These are phyloP conservation scores for Pteronotus mesoamericanus DNA, from an alignment of 2,797 vertebrate species.

Conservation along the genomic window DNA sequence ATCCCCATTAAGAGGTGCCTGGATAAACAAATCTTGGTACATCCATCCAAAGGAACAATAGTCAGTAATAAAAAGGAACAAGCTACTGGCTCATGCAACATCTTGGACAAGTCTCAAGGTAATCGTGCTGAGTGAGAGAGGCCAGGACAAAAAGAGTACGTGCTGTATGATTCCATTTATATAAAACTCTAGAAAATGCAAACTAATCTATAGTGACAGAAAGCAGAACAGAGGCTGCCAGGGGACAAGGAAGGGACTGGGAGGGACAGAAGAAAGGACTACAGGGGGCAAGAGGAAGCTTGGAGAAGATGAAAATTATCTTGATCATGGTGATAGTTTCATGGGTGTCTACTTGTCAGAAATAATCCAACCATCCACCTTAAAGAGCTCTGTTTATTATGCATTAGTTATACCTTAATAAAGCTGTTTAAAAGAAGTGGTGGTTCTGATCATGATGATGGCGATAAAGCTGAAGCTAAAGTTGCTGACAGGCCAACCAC, in stretches of 20 bases:
- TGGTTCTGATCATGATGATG: no score
- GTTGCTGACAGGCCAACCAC: not conserved
- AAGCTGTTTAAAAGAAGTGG: not conserved
- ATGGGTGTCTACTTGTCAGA: no score
- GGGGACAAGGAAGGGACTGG: not conserved
- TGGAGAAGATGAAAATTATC: not conserved
- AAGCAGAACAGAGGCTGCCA: not conserved
- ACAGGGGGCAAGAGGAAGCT: not conserved
- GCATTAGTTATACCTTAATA: not conserved
- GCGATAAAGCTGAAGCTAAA: not conserved
- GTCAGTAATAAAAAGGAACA: slow-evolving; percentile 17
- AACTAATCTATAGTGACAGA: not conserved
- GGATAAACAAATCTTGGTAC: not conserved
- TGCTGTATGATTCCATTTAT: not conserved
- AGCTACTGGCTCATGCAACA: not conserved
- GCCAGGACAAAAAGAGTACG: not conserved
- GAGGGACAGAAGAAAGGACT: not conserved
- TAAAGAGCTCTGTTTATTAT: not conserved
- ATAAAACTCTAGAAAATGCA: slow-evolving; percentile 8
- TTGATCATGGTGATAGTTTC: not conserved
- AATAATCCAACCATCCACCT: not conserved
- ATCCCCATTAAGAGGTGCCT: not conserved
- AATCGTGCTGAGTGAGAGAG: slow-evolving; percentile 4
- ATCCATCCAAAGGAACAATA: not conserved
- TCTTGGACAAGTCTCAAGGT: not conserved